Percentiles rank a stretch among this genome's conserved stretches.
These are phyloP conservation scores for Muscicapa comitata DNA, from an alignment of 2,797 vertebrate genomes.

Conservation along the genomic window DNA sequence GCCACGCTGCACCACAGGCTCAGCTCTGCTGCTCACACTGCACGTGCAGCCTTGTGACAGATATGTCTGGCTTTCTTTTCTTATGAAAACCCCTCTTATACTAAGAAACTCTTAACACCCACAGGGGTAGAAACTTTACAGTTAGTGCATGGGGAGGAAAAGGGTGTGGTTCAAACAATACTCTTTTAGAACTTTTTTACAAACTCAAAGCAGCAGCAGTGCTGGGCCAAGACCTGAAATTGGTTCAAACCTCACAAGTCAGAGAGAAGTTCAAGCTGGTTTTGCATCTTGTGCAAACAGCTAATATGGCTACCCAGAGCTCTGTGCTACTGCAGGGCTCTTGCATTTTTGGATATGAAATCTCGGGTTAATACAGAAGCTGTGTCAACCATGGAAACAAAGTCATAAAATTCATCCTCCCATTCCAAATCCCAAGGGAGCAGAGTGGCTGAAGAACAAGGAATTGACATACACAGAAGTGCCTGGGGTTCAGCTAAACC, in stretches of 20 bases:
- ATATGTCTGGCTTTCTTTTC: neutral
- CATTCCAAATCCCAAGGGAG: neutral
- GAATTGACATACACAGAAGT: neutral
- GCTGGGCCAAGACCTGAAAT: neutral
- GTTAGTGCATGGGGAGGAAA: neutral
- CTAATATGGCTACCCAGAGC: neutral
- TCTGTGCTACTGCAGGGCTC: neutral
- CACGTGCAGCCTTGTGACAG: neutral
- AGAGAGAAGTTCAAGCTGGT: neutral
- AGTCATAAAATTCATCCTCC: neutral
- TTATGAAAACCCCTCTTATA: neutral
- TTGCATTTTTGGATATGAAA: neutral
- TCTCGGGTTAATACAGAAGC: neutral
- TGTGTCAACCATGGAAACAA: neutral
- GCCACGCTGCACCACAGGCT: rapidly evolving
- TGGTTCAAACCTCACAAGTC: neutral
- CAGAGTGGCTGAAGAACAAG: neutral
- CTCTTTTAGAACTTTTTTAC: neutral
- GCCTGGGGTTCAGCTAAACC: neutral
- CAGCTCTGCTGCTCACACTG: rapidly evolving
- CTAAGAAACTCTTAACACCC: neutral
- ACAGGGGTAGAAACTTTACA: neutral
- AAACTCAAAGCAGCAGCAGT: neutral
- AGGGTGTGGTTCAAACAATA: neutral
- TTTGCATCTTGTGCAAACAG: neutral